Evolutionary conservation across 2,113 vertebrate species (phyloP).

Genomic region (Motacilla tschutschensis): DNA sequence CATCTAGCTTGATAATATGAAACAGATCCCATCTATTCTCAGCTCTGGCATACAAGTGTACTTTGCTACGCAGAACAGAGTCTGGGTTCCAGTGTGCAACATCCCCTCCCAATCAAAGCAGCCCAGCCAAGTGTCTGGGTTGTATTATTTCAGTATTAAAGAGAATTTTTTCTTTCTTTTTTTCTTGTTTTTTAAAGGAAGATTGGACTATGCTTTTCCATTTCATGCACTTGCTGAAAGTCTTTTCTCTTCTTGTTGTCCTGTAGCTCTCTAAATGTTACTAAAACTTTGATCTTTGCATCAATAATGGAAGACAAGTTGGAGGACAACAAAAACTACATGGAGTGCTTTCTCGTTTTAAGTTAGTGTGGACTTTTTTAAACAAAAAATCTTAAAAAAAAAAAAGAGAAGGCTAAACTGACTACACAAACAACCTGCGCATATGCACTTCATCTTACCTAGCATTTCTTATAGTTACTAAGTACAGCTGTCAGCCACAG

Average conservation of each 20-base stretch:
- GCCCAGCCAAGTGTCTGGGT: slow-evolving; percentile 38
- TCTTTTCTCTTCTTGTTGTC: not conserved
- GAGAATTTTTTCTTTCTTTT: not conserved
- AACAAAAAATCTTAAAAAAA: not conserved
- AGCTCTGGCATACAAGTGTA: slow-evolving; percentile 24
- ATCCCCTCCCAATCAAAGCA: not conserved
- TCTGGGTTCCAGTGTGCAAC: slow-evolving; percentile 31
- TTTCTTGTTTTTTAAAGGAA: not conserved
- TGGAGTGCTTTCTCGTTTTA: slow-evolving; percentile 24
- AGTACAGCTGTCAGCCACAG: not conserved
- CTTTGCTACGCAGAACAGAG: not conserved
- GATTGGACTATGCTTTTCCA: not conserved
- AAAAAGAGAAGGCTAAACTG: not conserved
- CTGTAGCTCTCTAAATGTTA: not conserved
- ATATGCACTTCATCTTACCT: not conserved
- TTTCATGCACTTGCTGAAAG: not conserved
- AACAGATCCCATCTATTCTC: slow-evolving; percentile 39
- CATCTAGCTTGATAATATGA: slow-evolving; percentile 41
- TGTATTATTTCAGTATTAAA: slow-evolving; percentile 22
- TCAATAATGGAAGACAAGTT: slow-evolving; percentile 44
- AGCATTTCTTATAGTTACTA: not conserved
- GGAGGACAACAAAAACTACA: slow-evolving; percentile 4
- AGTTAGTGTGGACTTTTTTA: not conserved
- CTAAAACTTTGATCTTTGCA: not conserved
- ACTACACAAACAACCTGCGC: not conserved